Conservation (phyloP, 1,140 invertebrate species). For the Bilobella aurantiaca region DNA sequence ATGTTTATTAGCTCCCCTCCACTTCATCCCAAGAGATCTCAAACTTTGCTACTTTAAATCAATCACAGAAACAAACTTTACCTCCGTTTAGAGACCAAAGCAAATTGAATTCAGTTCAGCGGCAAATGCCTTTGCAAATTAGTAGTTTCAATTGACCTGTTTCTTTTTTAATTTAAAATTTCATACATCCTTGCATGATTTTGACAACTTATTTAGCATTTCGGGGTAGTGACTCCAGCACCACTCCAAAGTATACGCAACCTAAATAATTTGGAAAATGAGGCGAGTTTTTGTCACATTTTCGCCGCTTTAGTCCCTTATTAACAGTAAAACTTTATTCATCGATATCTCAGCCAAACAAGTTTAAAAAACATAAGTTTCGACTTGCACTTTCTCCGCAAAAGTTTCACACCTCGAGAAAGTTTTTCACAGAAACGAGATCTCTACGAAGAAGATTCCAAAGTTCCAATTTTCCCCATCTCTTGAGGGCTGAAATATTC, state of each 20-base stretch:
- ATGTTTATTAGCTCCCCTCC: background rate
- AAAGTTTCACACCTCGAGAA: background rate
- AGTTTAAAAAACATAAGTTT: background rate
- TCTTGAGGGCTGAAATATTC: background rate
- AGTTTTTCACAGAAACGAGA: background rate
- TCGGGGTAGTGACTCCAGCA: too few relatives aligned
- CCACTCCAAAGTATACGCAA: too few relatives aligned
- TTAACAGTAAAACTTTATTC: background rate
- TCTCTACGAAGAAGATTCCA: background rate
- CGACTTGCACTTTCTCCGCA: background rate
- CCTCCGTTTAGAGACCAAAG: background rate
- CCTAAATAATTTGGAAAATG: too few relatives aligned
- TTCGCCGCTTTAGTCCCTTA: background rate
- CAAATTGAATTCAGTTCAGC: background rate
- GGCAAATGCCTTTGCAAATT: background rate
- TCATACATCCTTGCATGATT: too few relatives aligned
- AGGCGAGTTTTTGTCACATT: background rate
- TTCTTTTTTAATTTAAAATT: too few relatives aligned
- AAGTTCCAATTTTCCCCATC: background rate
- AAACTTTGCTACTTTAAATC: background rate
- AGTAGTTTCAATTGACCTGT: too few relatives aligned
- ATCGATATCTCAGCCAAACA: background rate
- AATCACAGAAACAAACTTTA: background rate
- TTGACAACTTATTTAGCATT: too few relatives aligned
- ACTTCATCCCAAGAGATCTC: background rate